Base-by-base conservation (phyloP, 2,797 vertebrate species). In the Phrynocephalus guinanensis region DNA sequence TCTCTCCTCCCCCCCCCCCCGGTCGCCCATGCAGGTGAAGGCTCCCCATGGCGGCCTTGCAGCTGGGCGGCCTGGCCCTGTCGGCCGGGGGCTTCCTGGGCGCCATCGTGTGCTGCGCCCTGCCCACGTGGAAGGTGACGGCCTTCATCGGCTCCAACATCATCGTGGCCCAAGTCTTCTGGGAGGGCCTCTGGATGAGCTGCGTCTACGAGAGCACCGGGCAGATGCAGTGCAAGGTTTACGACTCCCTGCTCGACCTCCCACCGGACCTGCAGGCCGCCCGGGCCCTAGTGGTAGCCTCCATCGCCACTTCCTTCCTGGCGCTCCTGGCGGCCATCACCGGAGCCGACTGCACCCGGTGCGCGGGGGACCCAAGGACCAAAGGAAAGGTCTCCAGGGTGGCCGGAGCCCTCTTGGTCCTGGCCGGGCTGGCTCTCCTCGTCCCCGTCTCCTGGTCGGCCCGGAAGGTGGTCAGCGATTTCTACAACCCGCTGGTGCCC, bases 131-230 rank as follows among this genome's bases (percentile, higher is more conserved):
- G 98, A 98, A 97, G 95, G 97, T 98, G 92, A 98, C 98, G 0
- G 97, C 97, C 0, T 98, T 98, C 95, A 97, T 98, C 0, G 97
- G 98, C 89, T 97, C 97, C 84, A 97, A 97, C 86, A 97, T 98
- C 38, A 97, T 97, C 91, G 97, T 97, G 92, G 97, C 98, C 81
- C 98, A 98, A 96, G 97, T 98, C 83, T 98, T 98, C 96, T 98
- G 97, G 97, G 98, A 98, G 66, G 98, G 98, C 56, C 88, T 98
- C 92, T 98, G 98, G 98, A 98, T 98, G 97, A 97, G 96, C 86
- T 98, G 98, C 0, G 97, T 98, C 89, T 97, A 96, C 0, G 97
- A 98, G 91, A 97, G 96, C 96, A 97, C 97, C 0, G 98, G 98
- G 6, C 97, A 98, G 96, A 95, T 97, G 97, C 98, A 98, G 94